Percentiles rank a stretch among this genome's conserved stretches.
Evolutionary conservation across 2,797 vertebrate species (phyloP).

Genomic region (Pseudochirops corinnae): DNA sequence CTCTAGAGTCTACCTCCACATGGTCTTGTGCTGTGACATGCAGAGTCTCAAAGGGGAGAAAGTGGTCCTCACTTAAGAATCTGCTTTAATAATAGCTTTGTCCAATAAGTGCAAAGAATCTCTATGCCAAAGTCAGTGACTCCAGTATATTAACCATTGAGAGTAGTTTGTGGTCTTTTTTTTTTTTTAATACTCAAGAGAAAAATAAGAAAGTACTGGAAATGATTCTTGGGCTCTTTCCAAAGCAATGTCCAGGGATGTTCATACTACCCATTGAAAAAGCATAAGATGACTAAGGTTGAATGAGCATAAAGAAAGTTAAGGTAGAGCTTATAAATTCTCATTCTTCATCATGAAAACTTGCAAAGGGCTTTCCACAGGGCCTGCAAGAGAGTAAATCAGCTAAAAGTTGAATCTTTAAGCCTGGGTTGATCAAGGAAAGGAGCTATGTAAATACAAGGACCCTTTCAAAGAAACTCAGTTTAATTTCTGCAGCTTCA

Average conservation of each 20-base stretch:
- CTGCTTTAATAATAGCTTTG: background rate
- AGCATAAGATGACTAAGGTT: background rate
- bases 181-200: background rate
- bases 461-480: background rate
- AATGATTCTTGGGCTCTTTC: background rate
- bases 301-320: background rate
- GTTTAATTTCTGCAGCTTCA: constrained; percentile 14
- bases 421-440: background rate
- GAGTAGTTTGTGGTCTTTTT: background rate
- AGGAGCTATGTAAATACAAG: background rate
- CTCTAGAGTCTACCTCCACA: background rate
- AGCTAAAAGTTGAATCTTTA: background rate
- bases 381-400: background rate
- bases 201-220: background rate
- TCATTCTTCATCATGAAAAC: background rate
- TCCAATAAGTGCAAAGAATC: background rate
- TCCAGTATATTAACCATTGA: background rate
- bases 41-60: background rate
- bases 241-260: background rate
- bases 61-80: background rate
- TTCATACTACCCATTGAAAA: background rate
- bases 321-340: background rate
- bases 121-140: background rate
- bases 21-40: background rate
- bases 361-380: background rate